Base-by-base conservation (phyloP, 2,888 invertebrate genomes). In the Melikaiella ostensackeni region DNA sequence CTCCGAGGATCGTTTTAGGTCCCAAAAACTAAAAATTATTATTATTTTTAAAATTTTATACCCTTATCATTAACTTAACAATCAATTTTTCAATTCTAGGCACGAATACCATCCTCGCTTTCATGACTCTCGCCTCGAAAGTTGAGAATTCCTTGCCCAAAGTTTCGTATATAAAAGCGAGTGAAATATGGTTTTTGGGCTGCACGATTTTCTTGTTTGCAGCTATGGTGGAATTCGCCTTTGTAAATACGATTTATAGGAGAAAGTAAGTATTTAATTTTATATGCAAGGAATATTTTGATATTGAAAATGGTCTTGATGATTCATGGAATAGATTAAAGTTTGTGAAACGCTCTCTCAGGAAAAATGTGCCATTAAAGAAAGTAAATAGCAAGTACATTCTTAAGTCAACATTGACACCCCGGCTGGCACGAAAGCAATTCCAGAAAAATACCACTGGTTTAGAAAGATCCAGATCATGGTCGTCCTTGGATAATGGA, bases 111-210 rank as follows among this genome's bases (percentile, higher is more conserved):
- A 96, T 97, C 95, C 92, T 97, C 83, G 96, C 97, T 61, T 97
- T 97, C 88, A 97, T 97, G 86, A 97, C 97, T 19, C 92, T 97
- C 79, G 97, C 97, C 50, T 96, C 97, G 9, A 96, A 96, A 50
- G 96, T 97, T 85, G 96, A 96, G 73, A 97, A 96, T 91, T 96
- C 96, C 8, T 91, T 97, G 80, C 97, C 97, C 0, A 97, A 97
- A 91, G 97, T 97, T 30, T 97, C 97, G 2, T 97, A 97, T 88
- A 96, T 97, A 80, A 97, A 97, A 92, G 96, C 97, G 3, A 97
- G 97, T 81, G 97, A 97, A 91, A 96, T 97, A 80, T 97, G 97
- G 97, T 97, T 97, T 91, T 92, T 97, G 76, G 97, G 95, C 7
- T 97, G 97, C 88, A 96, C 95, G 1, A 95, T 95, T 63, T 97